These are phyloP conservation scores for Notocelia uddmanniana DNA, from an alignment of 2,888 invertebrate genomes.

Conservation along the genomic window DNA sequence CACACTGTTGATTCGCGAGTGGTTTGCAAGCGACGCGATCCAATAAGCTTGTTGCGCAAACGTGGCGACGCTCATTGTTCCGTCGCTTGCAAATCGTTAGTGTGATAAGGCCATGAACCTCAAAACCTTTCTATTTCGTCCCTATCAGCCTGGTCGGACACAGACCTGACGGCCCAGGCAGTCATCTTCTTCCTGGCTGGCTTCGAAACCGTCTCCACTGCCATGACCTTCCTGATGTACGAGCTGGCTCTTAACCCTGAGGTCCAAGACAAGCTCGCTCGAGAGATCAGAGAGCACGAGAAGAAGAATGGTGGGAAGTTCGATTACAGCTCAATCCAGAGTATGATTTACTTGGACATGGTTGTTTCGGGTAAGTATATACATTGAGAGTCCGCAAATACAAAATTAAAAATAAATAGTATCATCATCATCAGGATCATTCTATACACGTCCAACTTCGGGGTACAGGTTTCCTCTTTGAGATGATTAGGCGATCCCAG, in stretches of 20 bases:
- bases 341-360: slow-evolving; percentile 87
- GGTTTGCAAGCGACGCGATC: too few relatives aligned
- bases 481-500: too few relatives aligned
- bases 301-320: slow-evolving; percentile 73
- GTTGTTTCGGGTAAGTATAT: slow-evolving; percentile 81
- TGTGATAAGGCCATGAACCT: too few relatives aligned
- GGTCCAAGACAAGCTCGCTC: slow-evolving; percentile 81
- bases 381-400: too few relatives aligned
- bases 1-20: too few relatives aligned
- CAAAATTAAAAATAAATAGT: too few relatives aligned
- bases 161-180: slow-evolving; percentile 78
- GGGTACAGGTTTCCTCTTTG: too few relatives aligned
- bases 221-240: slow-evolving; percentile 81
- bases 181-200: slow-evolving; percentile 85
- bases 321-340: slow-evolving; percentile 80
- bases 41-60: too few relatives aligned
- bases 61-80: too few relatives aligned
- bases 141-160: slow-evolving; percentile 69
- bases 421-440: too few relatives aligned
- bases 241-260: slow-evolving; percentile 87
- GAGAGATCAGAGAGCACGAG: slow-evolving; percentile 83
- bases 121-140: slow-evolving; percentile 16
- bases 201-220: slow-evolving; percentile 79
- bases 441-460: too few relatives aligned
- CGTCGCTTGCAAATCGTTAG: too few relatives aligned